Evolutionary conservation across 2,797 vertebrate species (phyloP).

Genomic region (Sparidentex hasta): DNA sequence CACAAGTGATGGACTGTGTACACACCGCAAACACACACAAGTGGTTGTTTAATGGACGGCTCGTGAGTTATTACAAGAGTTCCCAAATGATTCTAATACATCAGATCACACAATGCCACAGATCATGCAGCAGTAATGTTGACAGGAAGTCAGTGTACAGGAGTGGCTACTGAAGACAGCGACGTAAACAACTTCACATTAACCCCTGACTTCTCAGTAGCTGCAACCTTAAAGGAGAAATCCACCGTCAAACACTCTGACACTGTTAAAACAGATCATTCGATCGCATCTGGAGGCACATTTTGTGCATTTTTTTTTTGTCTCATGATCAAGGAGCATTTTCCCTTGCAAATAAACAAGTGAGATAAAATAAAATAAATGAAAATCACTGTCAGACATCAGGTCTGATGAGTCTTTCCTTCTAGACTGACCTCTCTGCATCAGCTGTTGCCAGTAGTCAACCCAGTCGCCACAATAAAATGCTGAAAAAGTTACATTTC

Average conservation of each 20-base stretch:
- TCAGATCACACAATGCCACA: constrained; percentile 35
- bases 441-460: background rate
- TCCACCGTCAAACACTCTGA: constrained; percentile 48
- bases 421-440: background rate
- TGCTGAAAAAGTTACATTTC: too few relatives aligned
- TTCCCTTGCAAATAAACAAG: background rate
- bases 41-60: constrained; percentile 15
- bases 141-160: constrained; percentile 43
- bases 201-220: constrained; percentile 20
- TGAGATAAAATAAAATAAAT: too few relatives aligned
- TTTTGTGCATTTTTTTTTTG: background rate
- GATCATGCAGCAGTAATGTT: constrained; percentile 54
- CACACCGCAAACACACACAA: constrained; percentile 36
- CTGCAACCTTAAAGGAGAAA: constrained; percentile 50
- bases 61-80: constrained; percentile 41
- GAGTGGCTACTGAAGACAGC: constrained; percentile 43
- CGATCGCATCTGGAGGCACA: too few relatives aligned
- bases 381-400: background rate
- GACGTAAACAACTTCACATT: constrained; percentile 33
- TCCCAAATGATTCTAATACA: constrained; percentile 33
- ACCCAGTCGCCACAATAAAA: too few relatives aligned
- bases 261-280: background rate
- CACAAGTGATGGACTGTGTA: constrained; percentile 10
- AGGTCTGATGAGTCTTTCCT: background rate
- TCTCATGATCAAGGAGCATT: background rate